Base-by-base conservation (phyloP, 2,113 vertebrate species). In the Hipposideros armiger region DNA sequence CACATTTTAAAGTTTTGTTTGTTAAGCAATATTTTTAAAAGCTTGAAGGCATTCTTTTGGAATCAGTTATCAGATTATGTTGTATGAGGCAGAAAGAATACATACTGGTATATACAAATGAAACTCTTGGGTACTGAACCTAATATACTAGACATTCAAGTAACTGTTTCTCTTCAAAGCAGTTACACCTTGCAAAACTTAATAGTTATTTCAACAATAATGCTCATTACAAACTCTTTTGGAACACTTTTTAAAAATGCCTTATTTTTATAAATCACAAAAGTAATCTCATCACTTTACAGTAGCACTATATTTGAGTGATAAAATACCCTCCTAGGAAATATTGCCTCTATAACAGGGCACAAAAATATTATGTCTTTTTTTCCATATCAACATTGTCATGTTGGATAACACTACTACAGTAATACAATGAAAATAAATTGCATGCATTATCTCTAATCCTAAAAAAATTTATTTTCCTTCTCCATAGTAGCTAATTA, bases 381-480 rank as follows among this genome's bases (percentile, higher is more conserved):
- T 69, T 93, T 67, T 82, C 42, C 30, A 56, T 11, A 45, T 52
- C 72, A 81, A 70, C 11, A 60, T 2, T 88, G 45, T 26, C 81
- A 58, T 54, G 7, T 40, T 87, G 6, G 56, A 94, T 8, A 74
- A 47, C 7, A 80, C 26, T 45, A 20, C 4, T 69, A 73, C 13
- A 86, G 32, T 45, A 73, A 66, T 22, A 93, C 26, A 86, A 77
- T 62, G 4, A 66, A 82, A 45, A 40, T 72, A 14, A 90, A 82
- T n/a, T 72, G 64, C 1, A 72, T 19, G 9, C 1, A 11, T 90
- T 73, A n/a, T 47, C 20, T 80, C 66, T 90, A 81, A 94, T 62
- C 30, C 20, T 92, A 92, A 97, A 91, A 83, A 90, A 69, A 20
- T 16, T n/a, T 8, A 67, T 30, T 74, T 74, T 95, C 24, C 26